Percentiles rank a stretch among this genome's conserved stretches.
Evolutionary conservation across 1,140 invertebrate genomes (phyloP).

Genomic region (Spodoptera litura): DNA sequence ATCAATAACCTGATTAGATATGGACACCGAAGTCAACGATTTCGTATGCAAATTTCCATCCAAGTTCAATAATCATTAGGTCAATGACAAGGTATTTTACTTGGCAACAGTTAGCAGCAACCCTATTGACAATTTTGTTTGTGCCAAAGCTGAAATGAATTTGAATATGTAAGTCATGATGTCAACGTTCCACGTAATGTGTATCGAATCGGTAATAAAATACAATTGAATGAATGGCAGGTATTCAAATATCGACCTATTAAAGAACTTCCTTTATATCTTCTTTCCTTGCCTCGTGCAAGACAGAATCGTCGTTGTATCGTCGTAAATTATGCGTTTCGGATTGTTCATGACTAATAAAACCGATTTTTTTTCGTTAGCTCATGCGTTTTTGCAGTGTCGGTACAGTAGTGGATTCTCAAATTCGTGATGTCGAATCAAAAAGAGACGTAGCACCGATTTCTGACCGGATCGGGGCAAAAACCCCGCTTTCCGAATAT

Average conservation of each 20-base stretch:
- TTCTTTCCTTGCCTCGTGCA: slow-evolving; percentile 39
- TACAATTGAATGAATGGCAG: slow-evolving; percentile 4
- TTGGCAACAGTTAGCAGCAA: slow-evolving; percentile 11
- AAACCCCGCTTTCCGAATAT: slow-evolving; percentile 43
- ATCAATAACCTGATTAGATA: not conserved
- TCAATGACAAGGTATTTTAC: slow-evolving; percentile 46
- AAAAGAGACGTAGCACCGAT: slow-evolving; percentile 34
- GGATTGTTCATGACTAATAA: slow-evolving; percentile 60
- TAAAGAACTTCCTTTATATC: slow-evolving; percentile 41
- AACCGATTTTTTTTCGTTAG: slow-evolving; percentile 63
- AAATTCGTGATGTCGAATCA: slow-evolving; percentile 42
- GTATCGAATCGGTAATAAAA: slow-evolving; percentile 16
- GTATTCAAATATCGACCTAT: slow-evolving; percentile 44
- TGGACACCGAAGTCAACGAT: not conserved
- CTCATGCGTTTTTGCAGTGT: slow-evolving; percentile 48
- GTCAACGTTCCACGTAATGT: slow-evolving; percentile 49
- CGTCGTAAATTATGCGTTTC: slow-evolving; percentile 40
- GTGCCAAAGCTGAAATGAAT: slow-evolving; percentile 5
- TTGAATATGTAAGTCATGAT: slow-evolving; percentile 48
- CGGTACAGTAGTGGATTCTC: slow-evolving; percentile 11
- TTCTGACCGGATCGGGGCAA: slow-evolving; percentile 24
- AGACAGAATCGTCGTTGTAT: not conserved
- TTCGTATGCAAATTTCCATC: not conserved
- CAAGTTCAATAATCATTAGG: slow-evolving; percentile 20
- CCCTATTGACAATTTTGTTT: slow-evolving; percentile 29